These are phyloP conservation scores for Magallana ariakensis DNA, from an alignment of 1,140 invertebrate genomes.

Conservation along the genomic window DNA sequence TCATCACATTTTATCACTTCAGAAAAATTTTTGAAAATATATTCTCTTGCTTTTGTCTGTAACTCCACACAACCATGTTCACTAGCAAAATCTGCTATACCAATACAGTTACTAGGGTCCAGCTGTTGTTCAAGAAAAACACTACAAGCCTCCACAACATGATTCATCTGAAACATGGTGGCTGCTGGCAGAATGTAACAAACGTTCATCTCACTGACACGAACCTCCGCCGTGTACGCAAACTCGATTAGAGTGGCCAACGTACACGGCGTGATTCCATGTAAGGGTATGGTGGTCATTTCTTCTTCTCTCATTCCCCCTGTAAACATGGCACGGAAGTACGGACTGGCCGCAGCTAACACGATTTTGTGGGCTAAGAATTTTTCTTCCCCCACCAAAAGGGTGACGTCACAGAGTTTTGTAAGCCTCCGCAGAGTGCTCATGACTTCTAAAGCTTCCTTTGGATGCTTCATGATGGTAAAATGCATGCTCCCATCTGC, in stretches of 20 bases:
- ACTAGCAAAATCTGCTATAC: constrained; percentile 94
- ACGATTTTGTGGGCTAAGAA: constrained; percentile 78
- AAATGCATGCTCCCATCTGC: constrained; percentile 89
- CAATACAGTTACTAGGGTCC: constrained; percentile 95
- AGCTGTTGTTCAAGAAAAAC: constrained; percentile 93
- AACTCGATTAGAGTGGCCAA: constrained; percentile 92
- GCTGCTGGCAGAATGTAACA: constrained; percentile 93
- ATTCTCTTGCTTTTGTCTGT: constrained; percentile 91
- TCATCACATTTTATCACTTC: constrained; percentile 94
- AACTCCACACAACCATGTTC: constrained; percentile 92
- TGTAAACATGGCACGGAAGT: constrained; percentile 97
- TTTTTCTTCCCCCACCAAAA: constrained; percentile 73
- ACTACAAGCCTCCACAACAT: constrained; percentile 94
- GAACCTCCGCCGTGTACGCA: constrained; percentile 93
- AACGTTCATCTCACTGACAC: constrained; percentile 93
- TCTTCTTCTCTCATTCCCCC: constrained; percentile 94
- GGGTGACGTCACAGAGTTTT: constrained; percentile 86
- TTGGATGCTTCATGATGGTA: constrained; percentile 90
- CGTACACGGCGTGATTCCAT: constrained; percentile 92
- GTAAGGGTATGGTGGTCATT: constrained; percentile 90
- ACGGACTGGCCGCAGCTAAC: constrained; percentile 77
- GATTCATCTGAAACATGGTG: constrained; percentile 95
- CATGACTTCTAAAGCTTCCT: constrained; percentile 92
- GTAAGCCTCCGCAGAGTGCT: constrained; percentile 92
- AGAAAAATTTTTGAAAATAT: constrained; percentile 93